Evolutionary conservation across 2,888 invertebrate genomes (phyloP).

Genomic region (Drosophila sordidula): DNA sequence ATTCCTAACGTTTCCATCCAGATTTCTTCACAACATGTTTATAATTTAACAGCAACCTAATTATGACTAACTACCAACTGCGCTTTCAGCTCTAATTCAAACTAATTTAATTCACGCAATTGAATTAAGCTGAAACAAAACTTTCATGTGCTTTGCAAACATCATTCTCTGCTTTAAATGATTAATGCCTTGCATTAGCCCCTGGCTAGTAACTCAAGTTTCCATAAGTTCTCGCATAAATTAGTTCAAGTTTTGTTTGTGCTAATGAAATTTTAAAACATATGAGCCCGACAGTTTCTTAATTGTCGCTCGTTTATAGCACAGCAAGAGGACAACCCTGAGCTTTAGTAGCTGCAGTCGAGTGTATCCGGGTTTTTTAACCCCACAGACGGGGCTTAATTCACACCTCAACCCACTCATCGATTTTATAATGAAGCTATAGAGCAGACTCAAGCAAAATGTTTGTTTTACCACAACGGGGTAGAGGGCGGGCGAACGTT

Average conservation of each 20-base stretch:
- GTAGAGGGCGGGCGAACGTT: constrained; percentile 1
- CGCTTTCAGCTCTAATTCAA: background rate
- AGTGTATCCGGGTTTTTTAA: constrained; percentile 9
- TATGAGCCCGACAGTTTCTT: background rate
- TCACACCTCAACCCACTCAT: constrained; percentile 45
- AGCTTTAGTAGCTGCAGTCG: background rate
- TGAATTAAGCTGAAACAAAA: background rate
- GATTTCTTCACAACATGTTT: background rate
- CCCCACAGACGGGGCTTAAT: constrained; percentile 25
- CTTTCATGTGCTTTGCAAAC: background rate
- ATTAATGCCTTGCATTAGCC: background rate
- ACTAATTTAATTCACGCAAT: constrained; percentile 1
- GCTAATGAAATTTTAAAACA: constrained; percentile 2
- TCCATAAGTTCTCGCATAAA: background rate
- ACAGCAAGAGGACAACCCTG: background rate
- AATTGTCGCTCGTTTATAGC: constrained; percentile 1
- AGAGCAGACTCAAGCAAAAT: constrained; percentile 41
- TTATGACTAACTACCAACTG: background rate
- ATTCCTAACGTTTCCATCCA: too few species aligned
- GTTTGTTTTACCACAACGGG: constrained; percentile 59
- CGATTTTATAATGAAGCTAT: constrained; percentile 73
- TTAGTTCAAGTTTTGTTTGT: background rate
- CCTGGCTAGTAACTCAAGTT: background rate
- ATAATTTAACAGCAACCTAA: background rate
- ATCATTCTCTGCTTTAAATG: background rate